Conservation (phyloP, 2,113 vertebrate species). For the Hylia prasina region DNA sequence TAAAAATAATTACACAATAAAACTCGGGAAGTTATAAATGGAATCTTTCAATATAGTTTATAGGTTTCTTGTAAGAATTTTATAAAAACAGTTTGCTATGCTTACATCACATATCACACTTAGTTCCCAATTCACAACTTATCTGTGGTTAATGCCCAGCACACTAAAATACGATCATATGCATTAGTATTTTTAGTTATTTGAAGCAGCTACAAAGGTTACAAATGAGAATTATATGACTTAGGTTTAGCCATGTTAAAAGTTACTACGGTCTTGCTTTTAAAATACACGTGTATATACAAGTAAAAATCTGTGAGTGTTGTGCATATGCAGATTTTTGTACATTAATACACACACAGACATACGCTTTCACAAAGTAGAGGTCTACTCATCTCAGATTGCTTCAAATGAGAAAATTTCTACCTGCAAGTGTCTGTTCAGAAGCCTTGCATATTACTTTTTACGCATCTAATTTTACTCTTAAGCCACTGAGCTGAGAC, state of each 20-base stretch:
- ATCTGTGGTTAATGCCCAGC: neutral
- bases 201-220: neutral
- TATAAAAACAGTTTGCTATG: neutral
- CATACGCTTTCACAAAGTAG: neutral
- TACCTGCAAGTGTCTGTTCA: neutral
- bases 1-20: neutral
- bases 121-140: neutral
- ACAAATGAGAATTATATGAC: neutral
- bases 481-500: neutral
- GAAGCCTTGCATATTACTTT: neutral
- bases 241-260: neutral
- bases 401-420: neutral
- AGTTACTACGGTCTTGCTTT: neutral
- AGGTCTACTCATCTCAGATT: neutral
- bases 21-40: neutral
- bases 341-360: accelerated
- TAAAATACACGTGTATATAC: neutral
- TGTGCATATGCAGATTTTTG: neutral
- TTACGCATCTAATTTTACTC: neutral
- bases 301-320: neutral
- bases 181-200: neutral
- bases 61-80: neutral
- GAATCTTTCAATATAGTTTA: neutral
- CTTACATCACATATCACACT: neutral
- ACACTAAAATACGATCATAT: neutral